Base-by-base conservation (phyloP, 2,888 invertebrate genomes). In the Theristus sp. region DNA sequence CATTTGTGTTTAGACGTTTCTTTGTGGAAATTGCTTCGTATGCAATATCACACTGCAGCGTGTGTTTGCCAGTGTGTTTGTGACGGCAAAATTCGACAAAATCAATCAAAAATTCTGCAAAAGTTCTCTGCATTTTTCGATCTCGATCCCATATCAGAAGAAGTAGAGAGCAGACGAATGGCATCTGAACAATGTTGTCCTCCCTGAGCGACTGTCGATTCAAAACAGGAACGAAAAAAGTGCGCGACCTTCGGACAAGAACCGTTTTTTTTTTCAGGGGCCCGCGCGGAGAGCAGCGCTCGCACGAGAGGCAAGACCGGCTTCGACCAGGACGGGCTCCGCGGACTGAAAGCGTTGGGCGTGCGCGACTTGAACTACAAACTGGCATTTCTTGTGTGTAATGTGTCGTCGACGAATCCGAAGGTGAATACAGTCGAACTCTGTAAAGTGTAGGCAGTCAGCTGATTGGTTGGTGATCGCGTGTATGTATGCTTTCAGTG, bases 361-460 rank as follows among this genome's bases (percentile, higher is more conserved):
- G 86, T 88, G 1, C 79, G 89, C 26, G 89, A 91, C 72, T 78
- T 91, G 47, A 83, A 84, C 64, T 89, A 85, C 75, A 84, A 86
- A 71, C 84, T 91, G 75, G 89, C 93, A 1, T 98, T 94, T 77
- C 79, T 98, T 60, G 89, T 93, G 0, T 93, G 91, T 74, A 88
- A 88, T 69, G 86, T 94, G 1, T 84, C 85, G 65, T 83, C 88
- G 0, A 87, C 89, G 24, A 88, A 85, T 60, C 83, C 87, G 0
- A 82, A 87, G 67, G 82, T 82, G 73, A 66, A 69, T 56, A 38
- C 38, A 38, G 17, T 17, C 17, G 38, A 38, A 38, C 6, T 13
- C 17, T 38, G 38, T 17, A 38, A 38, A 38, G 10, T 38, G 38
- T 17, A 38, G 6, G 38, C 38, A 17, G 6, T 38, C 17, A 6